Evolutionary conservation across 2,888 invertebrate genomes (phyloP).

Genomic region (Euclidia mi): DNA sequence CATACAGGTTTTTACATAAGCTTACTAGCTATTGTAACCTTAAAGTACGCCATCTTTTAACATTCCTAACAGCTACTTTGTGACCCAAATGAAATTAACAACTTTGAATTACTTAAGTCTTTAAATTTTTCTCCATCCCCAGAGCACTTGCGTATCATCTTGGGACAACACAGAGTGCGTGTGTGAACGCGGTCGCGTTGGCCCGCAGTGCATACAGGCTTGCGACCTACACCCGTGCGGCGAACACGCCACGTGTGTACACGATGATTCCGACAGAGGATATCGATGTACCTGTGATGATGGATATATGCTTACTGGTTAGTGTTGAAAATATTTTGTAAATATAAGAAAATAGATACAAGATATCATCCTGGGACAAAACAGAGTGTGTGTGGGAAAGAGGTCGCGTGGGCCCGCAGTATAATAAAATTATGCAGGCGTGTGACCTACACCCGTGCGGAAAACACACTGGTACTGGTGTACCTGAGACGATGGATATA

Average conservation of each 20-base stretch:
- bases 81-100: too few relatives aligned
- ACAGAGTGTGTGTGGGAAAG: slow-evolving; percentile 92
- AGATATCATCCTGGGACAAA: slow-evolving; percentile 90
- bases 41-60: too few relatives aligned
- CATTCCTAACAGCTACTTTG: too few relatives aligned
- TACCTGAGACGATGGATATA: slow-evolving; percentile 92
- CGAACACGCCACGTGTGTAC: slow-evolving; percentile 92
- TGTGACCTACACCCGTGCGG: slow-evolving; percentile 96
- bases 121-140: slow-evolving; percentile 13
- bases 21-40: too few relatives aligned
- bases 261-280: slow-evolving; percentile 88
- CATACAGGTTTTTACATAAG: too few relatives aligned
- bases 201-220: slow-evolving; percentile 94
- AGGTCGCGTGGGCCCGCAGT: slow-evolving; percentile 94
- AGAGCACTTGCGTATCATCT: slow-evolving; percentile 83
- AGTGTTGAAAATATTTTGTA: slow-evolving; percentile 40
- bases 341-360: too few relatives aligned
- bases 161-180: slow-evolving; percentile 92
- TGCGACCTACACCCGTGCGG: slow-evolving; percentile 96
- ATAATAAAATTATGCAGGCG: slow-evolving; percentile 94
- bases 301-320: slow-evolving; percentile 92
- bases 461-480: slow-evolving; percentile 94
- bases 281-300: slow-evolving; percentile 95
- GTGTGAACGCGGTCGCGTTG: slow-evolving; percentile 93
- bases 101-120: too few relatives aligned